phyloP scores from a whole-genome alignment of 2,797 vertebrate species.

The Notoglanidium macrostoma region DNA sequence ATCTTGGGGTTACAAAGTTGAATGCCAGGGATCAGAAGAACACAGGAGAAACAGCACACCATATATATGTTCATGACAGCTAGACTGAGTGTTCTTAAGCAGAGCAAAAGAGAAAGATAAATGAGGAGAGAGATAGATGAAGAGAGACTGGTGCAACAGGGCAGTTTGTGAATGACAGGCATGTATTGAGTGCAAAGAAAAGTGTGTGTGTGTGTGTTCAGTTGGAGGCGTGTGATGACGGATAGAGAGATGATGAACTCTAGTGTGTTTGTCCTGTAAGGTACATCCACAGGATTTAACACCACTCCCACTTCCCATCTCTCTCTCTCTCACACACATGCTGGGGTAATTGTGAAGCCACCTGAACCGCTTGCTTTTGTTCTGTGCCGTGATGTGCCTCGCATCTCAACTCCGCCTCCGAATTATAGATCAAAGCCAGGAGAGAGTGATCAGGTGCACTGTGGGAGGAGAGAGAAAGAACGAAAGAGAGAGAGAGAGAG shows the following conservation, averaged over 20 bases:
- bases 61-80: neutral
- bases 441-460: conserved; percentile 42
- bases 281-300: conserved; percentile 15
- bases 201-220: conserved; percentile 15
- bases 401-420: conserved; percentile 40
- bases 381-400: conserved; percentile 33
- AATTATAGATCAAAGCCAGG: conserved; percentile 52
- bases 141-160: neutral
- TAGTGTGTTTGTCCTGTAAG: conserved; percentile 40
- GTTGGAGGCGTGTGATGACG: neutral
- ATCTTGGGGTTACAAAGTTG: neutral
- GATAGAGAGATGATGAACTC: conserved; percentile 35
- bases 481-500: neutral
- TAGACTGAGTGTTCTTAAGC: neutral
- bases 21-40: neutral
- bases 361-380: conserved; percentile 44
- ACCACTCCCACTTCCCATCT: conserved; percentile 26
- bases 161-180: conserved; percentile 3
- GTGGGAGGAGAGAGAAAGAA: conserved; percentile 11
- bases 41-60: neutral
- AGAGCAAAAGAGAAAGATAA: neutral
- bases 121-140: neutral
- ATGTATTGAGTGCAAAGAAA: neutral
- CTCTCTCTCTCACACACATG: conserved; percentile 18
- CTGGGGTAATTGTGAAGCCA: conserved; percentile 26